Base-by-base conservation (phyloP, 2,888 invertebrate genomes). In the Melinaea menophilus region DNA sequence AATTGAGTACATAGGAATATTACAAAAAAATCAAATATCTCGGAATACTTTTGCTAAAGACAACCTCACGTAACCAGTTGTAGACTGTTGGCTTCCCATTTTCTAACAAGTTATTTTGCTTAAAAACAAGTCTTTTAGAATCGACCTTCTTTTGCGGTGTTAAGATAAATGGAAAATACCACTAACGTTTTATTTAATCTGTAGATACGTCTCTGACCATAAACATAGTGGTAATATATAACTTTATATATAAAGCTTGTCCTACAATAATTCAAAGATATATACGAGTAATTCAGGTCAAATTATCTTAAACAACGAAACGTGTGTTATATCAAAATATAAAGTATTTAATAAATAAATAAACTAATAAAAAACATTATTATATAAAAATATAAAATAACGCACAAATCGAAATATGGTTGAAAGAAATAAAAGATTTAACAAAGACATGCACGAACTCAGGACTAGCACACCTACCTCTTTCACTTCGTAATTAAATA, bases 21-120 rank as follows among this genome's bases (percentile, higher is more conserved):
- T 34, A 31, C 47, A 46, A 56, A 63, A 55, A n/a, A 60, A 37
- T 55, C 55, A 56, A 22, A 59, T 54, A 56, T 59, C 59, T 58
- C 41, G 75, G 77, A 80, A 80, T 84, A 80, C 80, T 80, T 78
- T 78, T 80, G 76, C 83, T 78, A 64, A 68, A 69, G 75, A 72
- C 63, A 62, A 77, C 79, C 77, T 77, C 68, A 80, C 73, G 74
- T 71, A 77, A 83, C 87, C 77, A 77, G 88, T 86, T 85, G 80
- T 75, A 77, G 75, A 77, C 78, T 76, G 77, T 80, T 76, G 78
- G 82, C 84, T 90, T 88, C 89, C 88, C 79, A 89, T 89, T 90
- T 90, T 90, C 90, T 88, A 89, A 90, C 89, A 75, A 86, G 87
- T 82, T 84, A 86, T 86, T 77, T 84, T 81, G 78, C 79, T 79